A percentile compares a stretch with the other conserved stretches of the same genome.
phyloP scores from a whole-genome alignment of 2,113 vertebrate genomes.

The Podarcis cretensis region DNA sequence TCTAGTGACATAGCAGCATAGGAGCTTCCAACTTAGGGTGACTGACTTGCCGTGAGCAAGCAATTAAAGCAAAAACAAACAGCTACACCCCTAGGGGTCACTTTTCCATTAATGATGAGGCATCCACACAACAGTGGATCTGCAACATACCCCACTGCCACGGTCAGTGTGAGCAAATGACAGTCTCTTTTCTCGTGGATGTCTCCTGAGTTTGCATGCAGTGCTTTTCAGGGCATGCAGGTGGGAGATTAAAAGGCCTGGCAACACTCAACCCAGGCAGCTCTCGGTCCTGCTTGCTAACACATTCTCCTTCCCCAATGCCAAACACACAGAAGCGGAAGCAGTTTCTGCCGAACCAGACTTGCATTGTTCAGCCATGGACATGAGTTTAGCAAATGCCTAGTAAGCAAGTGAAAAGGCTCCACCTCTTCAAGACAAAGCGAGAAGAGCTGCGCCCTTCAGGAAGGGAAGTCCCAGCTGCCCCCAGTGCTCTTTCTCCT shows the following conservation, averaged over 20 bases:
- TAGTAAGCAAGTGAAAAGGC: not conserved
- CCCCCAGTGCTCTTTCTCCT: not conserved
- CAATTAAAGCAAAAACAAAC: conserved; percentile 12
- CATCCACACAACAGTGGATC: too few relatives aligned
- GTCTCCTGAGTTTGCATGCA: too few relatives aligned
- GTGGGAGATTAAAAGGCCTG: too few relatives aligned
- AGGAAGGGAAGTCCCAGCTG: not conserved
- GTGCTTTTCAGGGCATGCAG: too few relatives aligned
- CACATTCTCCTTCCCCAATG: not conserved
- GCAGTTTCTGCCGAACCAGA: not conserved
- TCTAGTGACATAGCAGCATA: too few relatives aligned
- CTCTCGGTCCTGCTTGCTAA: not conserved
- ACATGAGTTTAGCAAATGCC: not conserved
- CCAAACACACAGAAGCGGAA: not conserved
- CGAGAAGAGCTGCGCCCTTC: not conserved
- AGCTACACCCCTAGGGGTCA: not conserved
- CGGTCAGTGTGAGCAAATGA: too few relatives aligned
- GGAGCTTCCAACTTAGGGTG: conserved; percentile 17
- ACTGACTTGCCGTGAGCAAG: conserved; percentile 48
- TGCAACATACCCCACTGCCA: too few relatives aligned
- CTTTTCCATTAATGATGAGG: not conserved
- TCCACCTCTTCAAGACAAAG: not conserved
- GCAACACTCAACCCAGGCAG: too few relatives aligned
- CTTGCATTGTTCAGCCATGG: not conserved
- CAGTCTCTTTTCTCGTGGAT: too few relatives aligned